These are phyloP conservation scores for Drosophila mimetica DNA, from an alignment of 2,888 invertebrate genomes.

Conservation along the genomic window DNA sequence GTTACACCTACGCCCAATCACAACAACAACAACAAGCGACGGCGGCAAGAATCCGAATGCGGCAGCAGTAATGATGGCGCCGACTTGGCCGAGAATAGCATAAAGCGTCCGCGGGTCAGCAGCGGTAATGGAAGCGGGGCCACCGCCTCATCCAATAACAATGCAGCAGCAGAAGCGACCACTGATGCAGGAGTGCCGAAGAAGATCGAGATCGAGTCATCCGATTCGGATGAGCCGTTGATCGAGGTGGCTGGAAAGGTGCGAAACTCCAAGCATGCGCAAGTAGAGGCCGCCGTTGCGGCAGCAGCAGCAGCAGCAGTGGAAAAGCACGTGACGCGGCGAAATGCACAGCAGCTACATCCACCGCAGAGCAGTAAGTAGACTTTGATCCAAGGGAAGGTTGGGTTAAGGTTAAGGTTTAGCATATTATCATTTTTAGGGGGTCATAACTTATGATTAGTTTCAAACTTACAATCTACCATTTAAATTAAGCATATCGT, in stretches of 20 bases:
- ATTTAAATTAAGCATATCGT: too few relatives aligned
- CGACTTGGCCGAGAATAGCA: conserved; percentile 37
- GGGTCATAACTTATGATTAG: not conserved
- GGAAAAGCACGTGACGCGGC: conserved; percentile 61
- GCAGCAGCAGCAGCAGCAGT: conserved; percentile 33
- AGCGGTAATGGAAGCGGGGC: conserved; percentile 75
- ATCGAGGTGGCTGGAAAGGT: conserved; percentile 89
- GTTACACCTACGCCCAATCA: conserved; percentile 57
- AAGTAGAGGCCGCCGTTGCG: conserved; percentile 40
- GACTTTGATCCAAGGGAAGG: not conserved
- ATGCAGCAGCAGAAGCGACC: conserved; percentile 21
- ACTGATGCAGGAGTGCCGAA: conserved; percentile 33
- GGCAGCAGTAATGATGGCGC: conserved; percentile 83
- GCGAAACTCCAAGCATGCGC: conserved; percentile 84
- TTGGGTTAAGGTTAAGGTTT: not conserved
- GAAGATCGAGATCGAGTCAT: conserved; percentile 87
- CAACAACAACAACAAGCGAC: conserved; percentile 86
- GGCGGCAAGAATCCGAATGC: conserved; percentile 90
- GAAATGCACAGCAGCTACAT: conserved; percentile 51
- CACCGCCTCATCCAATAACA: conserved; percentile 26
- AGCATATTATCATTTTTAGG: not conserved
- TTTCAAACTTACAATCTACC: not conserved
- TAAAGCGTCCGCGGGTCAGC: conserved; percentile 81
- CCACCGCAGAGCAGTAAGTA: conserved; percentile 61
- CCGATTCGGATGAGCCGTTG: conserved; percentile 92